phyloP scores from a whole-genome alignment of 1,140 invertebrate genomes.

The Halotydeus destructor region DNA sequence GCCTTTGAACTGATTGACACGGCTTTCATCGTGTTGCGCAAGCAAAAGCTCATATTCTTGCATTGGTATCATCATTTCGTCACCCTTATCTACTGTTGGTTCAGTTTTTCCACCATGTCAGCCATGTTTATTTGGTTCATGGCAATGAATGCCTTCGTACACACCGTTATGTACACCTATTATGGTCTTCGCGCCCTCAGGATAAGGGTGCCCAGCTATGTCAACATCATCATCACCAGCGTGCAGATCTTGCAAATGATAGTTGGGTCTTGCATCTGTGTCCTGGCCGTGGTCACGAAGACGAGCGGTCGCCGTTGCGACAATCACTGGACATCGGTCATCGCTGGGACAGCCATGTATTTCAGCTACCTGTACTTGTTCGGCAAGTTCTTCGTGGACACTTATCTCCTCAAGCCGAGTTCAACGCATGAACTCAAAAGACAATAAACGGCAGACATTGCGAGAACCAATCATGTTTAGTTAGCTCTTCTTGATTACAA shows the following conservation, averaged over 20 bases:
- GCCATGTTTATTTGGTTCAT: constrained; percentile 60
- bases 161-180: constrained; percentile 94
- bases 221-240: constrained; percentile 77
- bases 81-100: constrained; percentile 81
- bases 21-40: constrained; percentile 82
- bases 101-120: constrained; percentile 59
- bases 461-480: no score
- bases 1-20: constrained; percentile 81
- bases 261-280: constrained; percentile 67
- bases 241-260: constrained; percentile 87
- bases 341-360: not conserved
- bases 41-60: constrained; percentile 90
- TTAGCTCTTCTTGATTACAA: no score
- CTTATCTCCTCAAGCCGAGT: not conserved
- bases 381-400: constrained; percentile 2
- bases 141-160: constrained; percentile 96
- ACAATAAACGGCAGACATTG: no score
- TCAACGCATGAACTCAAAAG: no score
- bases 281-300: no score
- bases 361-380: constrained; percentile 2
- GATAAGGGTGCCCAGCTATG: constrained; percentile 49
- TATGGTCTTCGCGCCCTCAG: constrained; percentile 74
- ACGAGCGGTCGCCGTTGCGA: no score
- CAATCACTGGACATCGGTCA: not conserved
- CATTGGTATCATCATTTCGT: constrained; percentile 62